Base-by-base conservation (phyloP, 2,113 vertebrate genomes). In the Marmota monax region DNA sequence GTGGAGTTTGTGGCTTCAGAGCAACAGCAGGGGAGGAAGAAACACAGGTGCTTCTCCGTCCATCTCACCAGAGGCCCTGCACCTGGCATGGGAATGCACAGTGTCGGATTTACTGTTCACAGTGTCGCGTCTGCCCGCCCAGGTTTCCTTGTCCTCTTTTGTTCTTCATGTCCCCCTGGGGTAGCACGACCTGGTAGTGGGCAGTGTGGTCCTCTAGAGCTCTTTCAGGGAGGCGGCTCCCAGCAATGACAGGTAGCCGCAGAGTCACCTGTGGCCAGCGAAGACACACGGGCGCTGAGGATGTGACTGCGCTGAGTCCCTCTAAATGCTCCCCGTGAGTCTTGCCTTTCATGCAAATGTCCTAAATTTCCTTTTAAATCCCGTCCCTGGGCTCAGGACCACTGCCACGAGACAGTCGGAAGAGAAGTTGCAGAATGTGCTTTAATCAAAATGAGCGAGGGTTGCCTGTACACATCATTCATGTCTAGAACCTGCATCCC, bases 391-490 rank as follows among this genome's bases (percentile, higher is more conserved):
- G 32, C 17, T 45, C n/a, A 85, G 91, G 78, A 78, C 16, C n/a
- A 65, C 14, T 72, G 90, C 65, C 37, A 39, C 6, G 32, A 93
- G 88, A 18, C 48, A 42, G 72, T 78, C 51, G 13, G 65, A 92
- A 87, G 42, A 95, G 90, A 89, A 90, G 37, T 61, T 94, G 56
- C 72, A 27, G 86, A 89, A 86, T 56, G 56, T 74, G 69, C 70
- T 89, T 94, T 92, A 61, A 69, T 87, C 76, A 88, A 88, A 96
- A 79, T 61, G 94, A 88, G 79, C 91, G 17, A 56, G 45, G 34
- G 82, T 12, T 84, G 92, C 83, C 80, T 88, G 92, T 95, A 92
- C 95, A 92, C 88, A 95, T 88, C 93, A 77, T 94, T 96, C 93
- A 92, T 80, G 69, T 97, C 90, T 90, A 97, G 82, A 92, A 72